Percentiles rank a stretch among this genome's conserved stretches.
Conservation (phyloP, 2,113 vertebrate genomes). For the Aegithalos caudatus region DNA sequence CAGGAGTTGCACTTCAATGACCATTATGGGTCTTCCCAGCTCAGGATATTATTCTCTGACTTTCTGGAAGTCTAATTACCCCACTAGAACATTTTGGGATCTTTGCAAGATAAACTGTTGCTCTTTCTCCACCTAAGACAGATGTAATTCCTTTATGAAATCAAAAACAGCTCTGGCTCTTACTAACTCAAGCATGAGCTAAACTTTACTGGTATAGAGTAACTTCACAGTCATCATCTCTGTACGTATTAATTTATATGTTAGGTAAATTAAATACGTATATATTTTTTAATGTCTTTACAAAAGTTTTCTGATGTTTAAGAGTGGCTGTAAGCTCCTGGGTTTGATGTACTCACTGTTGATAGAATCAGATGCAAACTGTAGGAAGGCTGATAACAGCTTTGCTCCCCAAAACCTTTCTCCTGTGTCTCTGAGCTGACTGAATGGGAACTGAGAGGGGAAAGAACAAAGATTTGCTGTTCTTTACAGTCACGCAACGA, state of each 20-base stretch:
- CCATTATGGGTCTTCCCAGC: background rate
- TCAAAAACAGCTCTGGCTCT: background rate
- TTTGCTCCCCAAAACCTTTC: slow-evolving; percentile 41
- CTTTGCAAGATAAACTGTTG: background rate
- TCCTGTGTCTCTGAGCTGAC: background rate
- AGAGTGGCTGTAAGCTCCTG: background rate
- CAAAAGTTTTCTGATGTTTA: background rate
- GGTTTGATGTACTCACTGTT: background rate
- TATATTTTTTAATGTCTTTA: background rate
- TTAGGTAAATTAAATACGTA: background rate
- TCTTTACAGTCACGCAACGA: slow-evolving; percentile 54
- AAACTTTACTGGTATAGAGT: background rate
- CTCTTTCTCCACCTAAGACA: background rate
- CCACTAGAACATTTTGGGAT: background rate
- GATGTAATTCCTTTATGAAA: background rate
- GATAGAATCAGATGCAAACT: slow-evolving; percentile 31
- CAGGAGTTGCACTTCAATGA: background rate
- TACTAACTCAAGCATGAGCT: background rate
- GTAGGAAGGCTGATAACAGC: slow-evolving; percentile 48
- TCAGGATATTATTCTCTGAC: background rate
- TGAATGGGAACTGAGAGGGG: slow-evolving; percentile 6
- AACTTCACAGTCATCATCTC: background rate
- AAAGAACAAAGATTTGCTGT: slow-evolving; percentile 61
- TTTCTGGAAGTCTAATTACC: background rate
- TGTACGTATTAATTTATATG: background rate